These are phyloP conservation scores for Bacillus rossius DNA, from an alignment of 1,140 invertebrate genomes.

Conservation along the genomic window DNA sequence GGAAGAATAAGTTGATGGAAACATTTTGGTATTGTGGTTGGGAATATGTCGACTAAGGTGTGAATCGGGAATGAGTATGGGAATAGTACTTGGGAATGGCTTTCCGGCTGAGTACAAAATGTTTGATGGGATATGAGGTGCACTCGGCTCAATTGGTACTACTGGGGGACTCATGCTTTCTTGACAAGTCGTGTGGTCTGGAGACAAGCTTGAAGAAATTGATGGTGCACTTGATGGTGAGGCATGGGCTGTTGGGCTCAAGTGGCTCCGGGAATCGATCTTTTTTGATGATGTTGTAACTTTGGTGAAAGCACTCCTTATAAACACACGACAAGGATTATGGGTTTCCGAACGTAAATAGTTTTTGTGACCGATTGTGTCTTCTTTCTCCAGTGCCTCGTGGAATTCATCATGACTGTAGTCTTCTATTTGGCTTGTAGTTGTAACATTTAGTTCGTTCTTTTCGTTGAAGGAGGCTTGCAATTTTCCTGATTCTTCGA, in stretches of 20 bases:
- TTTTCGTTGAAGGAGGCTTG: conserved; percentile 24
- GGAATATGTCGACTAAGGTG: conserved; percentile 2
- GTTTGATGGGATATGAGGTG: neutral
- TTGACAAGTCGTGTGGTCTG: conserved; percentile 66
- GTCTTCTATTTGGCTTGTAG: conserved; percentile 32
- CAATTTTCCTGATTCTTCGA: conserved; percentile 15
- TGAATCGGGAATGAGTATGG: neutral
- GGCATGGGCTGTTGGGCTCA: conserved; percentile 27
- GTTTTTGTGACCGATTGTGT: neutral
- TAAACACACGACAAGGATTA: conserved; percentile 11
- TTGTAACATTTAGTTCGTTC: conserved; percentile 23
- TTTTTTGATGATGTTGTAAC: conserved; percentile 40
- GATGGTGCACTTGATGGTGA: conserved; percentile 46
- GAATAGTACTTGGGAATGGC: conserved; percentile 1
- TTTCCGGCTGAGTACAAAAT: neutral
- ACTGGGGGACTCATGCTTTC: conserved; percentile 68
- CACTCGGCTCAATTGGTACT: conserved; percentile 22
- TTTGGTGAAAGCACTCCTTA: conserved; percentile 74
- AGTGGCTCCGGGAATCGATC: conserved; percentile 34
- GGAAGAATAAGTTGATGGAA: conserved; percentile 1
- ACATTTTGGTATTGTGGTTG: conserved; percentile 9
- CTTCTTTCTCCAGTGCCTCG: neutral
- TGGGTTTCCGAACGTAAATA: neutral
- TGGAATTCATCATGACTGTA: conserved; percentile 13
- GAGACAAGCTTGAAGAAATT: conserved; percentile 52